Percentiles rank a stretch among this genome's conserved stretches.
phyloP scores from a whole-genome alignment of 1,140 invertebrate genomes.

The Drosophila obscura region DNA sequence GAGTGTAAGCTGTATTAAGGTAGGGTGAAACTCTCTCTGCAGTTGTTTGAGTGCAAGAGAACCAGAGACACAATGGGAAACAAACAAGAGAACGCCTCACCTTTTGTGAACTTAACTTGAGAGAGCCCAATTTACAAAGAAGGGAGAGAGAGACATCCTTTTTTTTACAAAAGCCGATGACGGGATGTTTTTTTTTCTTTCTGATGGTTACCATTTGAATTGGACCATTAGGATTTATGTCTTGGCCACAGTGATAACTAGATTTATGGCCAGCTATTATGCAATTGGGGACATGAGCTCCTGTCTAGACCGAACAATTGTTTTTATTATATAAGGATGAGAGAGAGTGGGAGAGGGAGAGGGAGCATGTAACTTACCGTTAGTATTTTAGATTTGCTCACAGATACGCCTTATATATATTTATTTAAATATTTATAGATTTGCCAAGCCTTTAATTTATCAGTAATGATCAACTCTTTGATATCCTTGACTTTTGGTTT shows the following conservation, averaged over 20 bases:
- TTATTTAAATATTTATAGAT: conserved; percentile 9
- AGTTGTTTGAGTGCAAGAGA: too few species aligned
- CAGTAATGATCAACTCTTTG: conserved; percentile 6
- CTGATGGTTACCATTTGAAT: too few species aligned
- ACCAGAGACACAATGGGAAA: too few species aligned
- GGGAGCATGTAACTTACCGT: conserved; percentile 22
- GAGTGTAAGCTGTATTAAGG: background rate
- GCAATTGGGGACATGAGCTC: conserved; percentile 13
- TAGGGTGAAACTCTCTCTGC: too few species aligned
- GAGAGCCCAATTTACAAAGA: too few species aligned
- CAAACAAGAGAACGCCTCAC: too few species aligned
- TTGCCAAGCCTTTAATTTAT: conserved; percentile 10
- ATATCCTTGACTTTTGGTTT: conserved; percentile 15
- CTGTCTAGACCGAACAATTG: background rate
- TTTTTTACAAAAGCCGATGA: conserved; percentile 44
- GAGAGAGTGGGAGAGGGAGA: conserved; percentile 21
- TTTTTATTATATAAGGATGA: too few species aligned
- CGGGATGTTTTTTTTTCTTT: conserved; percentile 32
- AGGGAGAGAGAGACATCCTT: conserved; percentile 17
- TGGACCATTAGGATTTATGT: conserved; percentile 12
- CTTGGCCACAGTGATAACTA: conserved; percentile 6
- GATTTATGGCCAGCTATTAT: conserved; percentile 14
- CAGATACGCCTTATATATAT: conserved; percentile 39
- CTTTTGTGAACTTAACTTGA: too few species aligned
- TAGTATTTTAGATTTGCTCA: background rate